Evolutionary conservation across 2,113 vertebrate species (phyloP).

Genomic region (Anoura caudifer): DNA sequence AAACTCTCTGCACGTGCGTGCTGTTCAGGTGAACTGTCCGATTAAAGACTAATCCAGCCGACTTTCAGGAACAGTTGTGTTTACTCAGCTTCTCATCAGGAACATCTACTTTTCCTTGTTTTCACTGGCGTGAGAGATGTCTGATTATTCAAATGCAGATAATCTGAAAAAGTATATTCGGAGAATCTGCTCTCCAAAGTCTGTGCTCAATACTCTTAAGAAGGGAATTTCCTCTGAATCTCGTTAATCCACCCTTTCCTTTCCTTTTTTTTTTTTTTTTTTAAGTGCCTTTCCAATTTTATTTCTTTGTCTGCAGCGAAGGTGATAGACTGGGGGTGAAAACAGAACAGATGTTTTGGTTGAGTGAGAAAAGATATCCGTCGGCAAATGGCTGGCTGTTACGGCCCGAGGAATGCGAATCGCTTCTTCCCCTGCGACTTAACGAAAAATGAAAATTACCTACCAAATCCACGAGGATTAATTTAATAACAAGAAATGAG

Average conservation of each 20-base stretch:
- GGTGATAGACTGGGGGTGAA: not conserved
- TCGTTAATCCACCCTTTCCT: not conserved
- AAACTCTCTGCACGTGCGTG: rapidly evolving
- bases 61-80: not conserved
- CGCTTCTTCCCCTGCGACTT: not conserved
- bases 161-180: not conserved
- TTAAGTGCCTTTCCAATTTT: not conserved
- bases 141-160: not conserved
- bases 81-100: not conserved
- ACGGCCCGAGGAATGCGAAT: no score
- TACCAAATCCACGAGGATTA: not conserved
- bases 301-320: not conserved
- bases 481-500: slow-evolving; percentile 12
- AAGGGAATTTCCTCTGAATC: not conserved
- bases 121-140: not conserved
- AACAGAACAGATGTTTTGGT: not conserved
- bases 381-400: not conserved
- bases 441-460: not conserved
- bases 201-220: not conserved
- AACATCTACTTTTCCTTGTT: not conserved
- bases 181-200: not conserved
- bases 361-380: not conserved
- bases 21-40: not conserved
- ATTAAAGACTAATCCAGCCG: not conserved
- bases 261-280: no score